A percentile compares a stretch with the other conserved stretches of the same genome.
Conservation (phyloP, 1,140 invertebrate species). For the Macrobrachium nipponense region DNA sequence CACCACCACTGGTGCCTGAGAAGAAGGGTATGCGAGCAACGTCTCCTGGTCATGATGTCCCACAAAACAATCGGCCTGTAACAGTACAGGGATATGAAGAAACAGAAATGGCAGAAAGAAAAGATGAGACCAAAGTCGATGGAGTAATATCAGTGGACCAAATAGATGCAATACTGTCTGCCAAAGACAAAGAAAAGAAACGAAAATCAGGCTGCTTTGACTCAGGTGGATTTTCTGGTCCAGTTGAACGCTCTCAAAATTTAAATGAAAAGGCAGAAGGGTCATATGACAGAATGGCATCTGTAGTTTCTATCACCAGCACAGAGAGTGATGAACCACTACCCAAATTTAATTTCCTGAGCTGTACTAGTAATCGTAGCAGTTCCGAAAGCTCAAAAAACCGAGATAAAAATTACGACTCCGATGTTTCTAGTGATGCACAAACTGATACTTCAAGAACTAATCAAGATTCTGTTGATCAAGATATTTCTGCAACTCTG, state of each 20-base stretch:
- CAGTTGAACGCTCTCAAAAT: too few species aligned
- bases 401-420: background rate
- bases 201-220: background rate
- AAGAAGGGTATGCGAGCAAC: conserved; percentile 34
- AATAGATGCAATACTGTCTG: conserved; percentile 38
- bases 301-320: conserved; percentile 38
- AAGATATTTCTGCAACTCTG: background rate
- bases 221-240: too few species aligned
- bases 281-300: background rate
- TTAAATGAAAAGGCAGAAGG: background rate
- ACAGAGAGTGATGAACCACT: conserved; percentile 41
- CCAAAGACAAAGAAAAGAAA: conserved; percentile 24
- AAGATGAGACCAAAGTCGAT: conserved; percentile 28
- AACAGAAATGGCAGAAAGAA: background rate
- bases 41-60: conserved; percentile 47
- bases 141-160: conserved; percentile 34
- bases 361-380: background rate
- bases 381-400: conserved; percentile 30
- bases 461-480: background rate
- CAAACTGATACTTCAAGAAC: background rate
- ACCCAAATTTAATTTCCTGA: conserved; percentile 31
- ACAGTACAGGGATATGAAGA: background rate
- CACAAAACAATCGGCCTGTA: conserved; percentile 40
- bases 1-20: conserved; percentile 36
- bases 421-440: background rate